These are phyloP conservation scores for Doryteuthis pealeii DNA, from an alignment of 1,140 invertebrate genomes.

Conservation along the genomic window DNA sequence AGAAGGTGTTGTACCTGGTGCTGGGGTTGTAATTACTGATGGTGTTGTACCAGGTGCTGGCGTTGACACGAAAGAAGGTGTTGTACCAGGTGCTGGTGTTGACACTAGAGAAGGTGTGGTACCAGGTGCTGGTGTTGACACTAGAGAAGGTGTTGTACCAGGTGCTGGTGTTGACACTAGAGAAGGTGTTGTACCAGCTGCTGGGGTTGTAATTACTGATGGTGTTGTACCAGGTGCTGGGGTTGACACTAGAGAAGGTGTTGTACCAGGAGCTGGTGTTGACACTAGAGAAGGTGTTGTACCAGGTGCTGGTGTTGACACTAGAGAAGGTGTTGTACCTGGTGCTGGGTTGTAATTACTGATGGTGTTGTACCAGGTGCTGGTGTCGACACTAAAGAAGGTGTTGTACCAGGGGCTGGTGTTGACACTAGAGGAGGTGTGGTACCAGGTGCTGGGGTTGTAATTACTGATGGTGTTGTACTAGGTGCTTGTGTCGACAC, in stretches of 20 bases:
- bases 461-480: too few relatives aligned
- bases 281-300: not conserved
- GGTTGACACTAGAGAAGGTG: not conserved
- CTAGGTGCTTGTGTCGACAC: too few relatives aligned
- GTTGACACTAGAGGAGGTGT: too few relatives aligned
- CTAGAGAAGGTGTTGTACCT: not conserved
- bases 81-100: conserved; percentile 13
- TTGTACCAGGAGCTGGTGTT: conserved; percentile 13
- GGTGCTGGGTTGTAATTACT: too few relatives aligned
- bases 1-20: conserved; percentile 2
- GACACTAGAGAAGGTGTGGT: too few relatives aligned
- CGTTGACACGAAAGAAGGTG: too few relatives aligned
- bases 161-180: not conserved
- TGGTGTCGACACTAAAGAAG: not conserved
- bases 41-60: conserved; percentile 6
- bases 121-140: not conserved
- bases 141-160: not conserved
- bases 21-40: not conserved
- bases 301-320: not conserved
- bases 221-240: not conserved
- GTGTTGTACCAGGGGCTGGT: not conserved
- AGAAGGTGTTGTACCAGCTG: not conserved
- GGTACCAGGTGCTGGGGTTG: too few relatives aligned
- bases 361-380: not conserved
- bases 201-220: not conserved